Evolutionary conservation across 2,888 invertebrate species (phyloP), one percentile per base, ranked within the genome.

Genomic region (Ornithoptera alexandrae): DNA sequence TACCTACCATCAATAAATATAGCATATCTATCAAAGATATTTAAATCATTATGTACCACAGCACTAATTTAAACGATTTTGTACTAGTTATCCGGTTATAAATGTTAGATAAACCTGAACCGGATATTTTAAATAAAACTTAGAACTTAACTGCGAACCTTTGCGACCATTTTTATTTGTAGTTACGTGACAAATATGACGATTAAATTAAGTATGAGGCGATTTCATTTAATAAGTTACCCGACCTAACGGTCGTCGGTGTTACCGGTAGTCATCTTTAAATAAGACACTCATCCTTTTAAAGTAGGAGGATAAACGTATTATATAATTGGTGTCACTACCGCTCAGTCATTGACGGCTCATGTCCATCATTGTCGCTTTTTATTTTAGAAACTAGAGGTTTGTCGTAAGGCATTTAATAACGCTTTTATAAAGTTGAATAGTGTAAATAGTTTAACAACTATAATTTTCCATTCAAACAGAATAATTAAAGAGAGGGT

Each of bases 321-420:
- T 67, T 60, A 61, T 46, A 50, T 50, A 67, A 67, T 67, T 60
- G 50, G 61, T 67, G 66, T 61, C 66, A 61, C 50, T 61, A 36
- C 39, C n/a, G 59, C 20, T 57, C 20, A 6, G n/a, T 61, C n/a
- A 67, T 46, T 20, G 61, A 24, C 18, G 42, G 17, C 22, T 46
- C n/a, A n/a, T 17, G 24, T 20, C 20, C 50, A 53, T 46, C 50
- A 53, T 50, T 61, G 50, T 59, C 36, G 7, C 24, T 22, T 22
- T 18, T 57, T 22, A 57, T 57, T 57, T 57, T 57, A 57, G 39
- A 57, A 57, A 57, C 57, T 18, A 20, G 7, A 20, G 6, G 2
- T 57, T 20, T 6, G 20, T 15, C 50, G 5, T 15, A 15, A 17
- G 15, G 18, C 50, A 50, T 50, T 50, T 22, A 1, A 18, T 57